Percentiles rank a stretch among this genome's conserved stretches.
phyloP scores from a whole-genome alignment of 53 echinoderm and acorn worm species.

The Temnopleurus reevesii region DNA sequence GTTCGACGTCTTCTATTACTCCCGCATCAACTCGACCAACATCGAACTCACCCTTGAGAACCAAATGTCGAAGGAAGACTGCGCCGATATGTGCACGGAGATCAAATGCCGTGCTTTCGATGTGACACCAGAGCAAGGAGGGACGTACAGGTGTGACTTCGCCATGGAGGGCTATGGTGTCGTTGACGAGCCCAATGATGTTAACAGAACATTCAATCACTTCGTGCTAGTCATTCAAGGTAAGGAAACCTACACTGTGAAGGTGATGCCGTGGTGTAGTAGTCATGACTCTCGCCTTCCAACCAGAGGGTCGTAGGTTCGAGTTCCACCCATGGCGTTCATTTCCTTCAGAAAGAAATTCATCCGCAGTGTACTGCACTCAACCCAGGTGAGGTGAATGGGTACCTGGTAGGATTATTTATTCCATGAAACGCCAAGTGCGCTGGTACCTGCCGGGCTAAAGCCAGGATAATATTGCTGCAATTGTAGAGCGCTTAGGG shows the following conservation, averaged over 20 bases:
- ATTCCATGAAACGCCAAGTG: too few species aligned
- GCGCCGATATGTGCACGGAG: constrained; percentile 8
- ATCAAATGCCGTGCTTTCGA: constrained; percentile 39
- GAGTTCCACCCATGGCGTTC: too few species aligned
- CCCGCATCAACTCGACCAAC: not conserved
- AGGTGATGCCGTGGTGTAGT: too few species aligned
- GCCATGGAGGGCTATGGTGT: constrained; percentile 2
- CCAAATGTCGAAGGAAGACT: not conserved
- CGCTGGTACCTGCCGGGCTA: too few species aligned
- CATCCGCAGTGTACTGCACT: too few species aligned
- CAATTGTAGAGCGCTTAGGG: too few species aligned
- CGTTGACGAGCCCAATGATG: not conserved
- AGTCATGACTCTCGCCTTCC: too few species aligned
- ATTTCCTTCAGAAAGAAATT: too few species aligned
- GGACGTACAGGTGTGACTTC: constrained; percentile 2
- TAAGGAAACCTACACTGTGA: not conserved
- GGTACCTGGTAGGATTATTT: too few species aligned
- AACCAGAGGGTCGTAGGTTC: too few species aligned
- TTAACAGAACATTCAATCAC: constrained; percentile 22
- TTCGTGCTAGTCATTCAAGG: not conserved
- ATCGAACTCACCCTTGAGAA: not conserved
- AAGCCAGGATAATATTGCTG: too few species aligned
- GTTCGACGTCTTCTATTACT: constrained; percentile 45
- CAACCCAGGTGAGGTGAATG: too few species aligned
- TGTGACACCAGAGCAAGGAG: not conserved